Evolutionary conservation across 2,797 vertebrate species (phyloP).

Genomic region (Coranthus polyacanthus): DNA sequence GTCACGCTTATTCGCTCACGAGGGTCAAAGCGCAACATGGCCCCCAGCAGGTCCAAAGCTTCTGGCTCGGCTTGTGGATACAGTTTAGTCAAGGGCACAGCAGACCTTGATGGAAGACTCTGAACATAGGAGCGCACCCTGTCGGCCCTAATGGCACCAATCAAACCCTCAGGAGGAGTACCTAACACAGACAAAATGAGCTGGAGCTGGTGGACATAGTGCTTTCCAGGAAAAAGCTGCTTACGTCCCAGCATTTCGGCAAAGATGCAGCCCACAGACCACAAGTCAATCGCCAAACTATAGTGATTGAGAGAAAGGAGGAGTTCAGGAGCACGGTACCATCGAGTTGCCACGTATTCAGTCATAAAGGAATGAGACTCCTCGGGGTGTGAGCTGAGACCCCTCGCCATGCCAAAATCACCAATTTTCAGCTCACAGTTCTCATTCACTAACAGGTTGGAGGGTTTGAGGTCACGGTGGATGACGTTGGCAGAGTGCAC

Average conservation of each 20-base stretch:
- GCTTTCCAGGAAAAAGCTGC: constrained; percentile 92
- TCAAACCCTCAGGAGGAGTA: constrained; percentile 88
- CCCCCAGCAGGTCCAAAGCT: constrained; percentile 87
- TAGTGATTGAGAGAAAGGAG: constrained; percentile 94
- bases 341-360: constrained; percentile 94
- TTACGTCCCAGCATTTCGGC: constrained; percentile 93
- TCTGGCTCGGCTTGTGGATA: constrained; percentile 89
- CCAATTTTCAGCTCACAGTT: constrained; percentile 97
- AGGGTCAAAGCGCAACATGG: constrained; percentile 91
- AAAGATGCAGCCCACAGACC: constrained; percentile 96
- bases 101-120: constrained; percentile 87
- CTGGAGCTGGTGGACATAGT: constrained; percentile 94
- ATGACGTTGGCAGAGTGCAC: constrained; percentile 95
- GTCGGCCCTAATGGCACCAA: constrained; percentile 90
- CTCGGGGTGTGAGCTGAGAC: constrained; percentile 89
- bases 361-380: constrained; percentile 94
- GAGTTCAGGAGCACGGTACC: constrained; percentile 95
- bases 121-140: constrained; percentile 91
- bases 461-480: constrained; percentile 94
- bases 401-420: constrained; percentile 95
- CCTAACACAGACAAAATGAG: constrained; percentile 92
- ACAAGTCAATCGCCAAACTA: constrained; percentile 92
- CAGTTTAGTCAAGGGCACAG: constrained; percentile 87
- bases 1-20: constrained; percentile 87
- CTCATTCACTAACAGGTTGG: constrained; percentile 93